A percentile compares a stretch with the other conserved stretches of the same genome.
Evolutionary conservation across 1,140 invertebrate species (phyloP).

Genomic region (Papilio aristodemus): DNA sequence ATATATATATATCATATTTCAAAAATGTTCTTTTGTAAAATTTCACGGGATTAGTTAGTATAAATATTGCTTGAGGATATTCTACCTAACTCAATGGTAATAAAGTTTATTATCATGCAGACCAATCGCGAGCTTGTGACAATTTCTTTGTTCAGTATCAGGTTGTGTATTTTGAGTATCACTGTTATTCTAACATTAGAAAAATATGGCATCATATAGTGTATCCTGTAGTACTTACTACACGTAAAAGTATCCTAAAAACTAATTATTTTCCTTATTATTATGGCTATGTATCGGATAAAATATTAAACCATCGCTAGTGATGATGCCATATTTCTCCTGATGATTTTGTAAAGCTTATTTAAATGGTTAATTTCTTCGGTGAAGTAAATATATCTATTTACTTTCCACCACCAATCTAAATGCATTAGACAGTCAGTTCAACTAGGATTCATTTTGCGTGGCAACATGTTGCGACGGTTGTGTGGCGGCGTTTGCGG

Average conservation of each 20-base stretch:
- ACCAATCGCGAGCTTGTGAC: constrained; percentile 47
- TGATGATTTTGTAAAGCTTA: constrained; percentile 38
- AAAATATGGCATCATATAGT: constrained; percentile 45
- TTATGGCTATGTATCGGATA: constrained; percentile 35
- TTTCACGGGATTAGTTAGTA: too few species aligned
- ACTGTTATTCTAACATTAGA: constrained; percentile 42
- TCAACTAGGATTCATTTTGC: constrained; percentile 40
- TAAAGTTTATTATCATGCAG: constrained; percentile 40
- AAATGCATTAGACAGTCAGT: constrained; percentile 75
- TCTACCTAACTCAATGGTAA: not conserved
- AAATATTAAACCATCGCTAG: constrained; percentile 15
- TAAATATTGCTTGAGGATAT: not conserved
- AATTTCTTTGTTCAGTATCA: constrained; percentile 47
- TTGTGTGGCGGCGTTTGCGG: constrained; percentile 52
- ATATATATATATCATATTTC: too few species aligned
- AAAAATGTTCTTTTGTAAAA: too few species aligned
- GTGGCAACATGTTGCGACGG: constrained; percentile 38
- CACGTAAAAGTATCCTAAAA: constrained; percentile 51
- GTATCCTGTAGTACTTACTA: constrained; percentile 41
- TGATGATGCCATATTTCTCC: constrained; percentile 39
- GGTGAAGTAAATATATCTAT: not conserved
- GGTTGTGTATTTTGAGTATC: constrained; percentile 51
- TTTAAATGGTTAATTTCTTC: constrained; percentile 4
- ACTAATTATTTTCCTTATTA: constrained; percentile 44
- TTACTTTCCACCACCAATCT: constrained; percentile 50